Evolutionary conservation across 2,113 vertebrate genomes (phyloP).

Genomic region (Xiphias gladius): DNA sequence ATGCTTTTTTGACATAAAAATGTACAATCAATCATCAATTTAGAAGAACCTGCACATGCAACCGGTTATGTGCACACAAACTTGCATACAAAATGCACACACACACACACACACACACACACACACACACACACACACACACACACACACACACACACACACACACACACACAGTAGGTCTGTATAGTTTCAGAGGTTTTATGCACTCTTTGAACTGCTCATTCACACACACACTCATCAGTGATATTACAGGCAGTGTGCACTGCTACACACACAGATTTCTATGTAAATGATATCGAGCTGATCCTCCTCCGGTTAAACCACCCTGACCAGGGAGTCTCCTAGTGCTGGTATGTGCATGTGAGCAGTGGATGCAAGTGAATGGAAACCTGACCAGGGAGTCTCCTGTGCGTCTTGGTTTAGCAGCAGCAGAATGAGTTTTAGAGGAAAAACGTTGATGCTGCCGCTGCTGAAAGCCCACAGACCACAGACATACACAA

Average conservation of each 20-base stretch:
- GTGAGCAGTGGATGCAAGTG: conserved; percentile 6
- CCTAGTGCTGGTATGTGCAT: not conserved
- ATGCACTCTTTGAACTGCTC: not conserved
- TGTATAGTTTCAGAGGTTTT: conserved; percentile 42
- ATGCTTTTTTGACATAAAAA: too few relatives aligned
- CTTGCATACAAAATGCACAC: conserved; percentile 10
- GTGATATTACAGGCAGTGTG: conserved; percentile 10
- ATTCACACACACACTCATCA: not conserved
- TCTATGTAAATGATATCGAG: conserved; percentile 9
- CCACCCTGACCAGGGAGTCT: conserved; percentile 57
- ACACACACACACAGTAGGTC: not conserved
- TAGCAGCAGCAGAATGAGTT: conserved; percentile 63
- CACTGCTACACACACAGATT: not conserved
- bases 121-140: too few relatives aligned
- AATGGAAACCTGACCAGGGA: conserved; percentile 73
- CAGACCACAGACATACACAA: conserved; percentile 73
- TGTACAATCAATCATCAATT: too few relatives aligned
- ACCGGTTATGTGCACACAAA: not conserved
- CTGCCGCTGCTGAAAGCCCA: conserved; percentile 67
- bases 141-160: too few relatives aligned
- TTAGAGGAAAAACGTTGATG: conserved; percentile 73
- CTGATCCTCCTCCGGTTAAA: conserved; percentile 33
- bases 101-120: not conserved
- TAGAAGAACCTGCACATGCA: not conserved
- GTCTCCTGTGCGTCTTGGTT: conserved; percentile 59